A percentile compares a stretch with the other conserved stretches of the same genome.
These are phyloP conservation scores for Mesocricetus auratus DNA, from an alignment of 2,113 vertebrate species.

Conservation along the genomic window DNA sequence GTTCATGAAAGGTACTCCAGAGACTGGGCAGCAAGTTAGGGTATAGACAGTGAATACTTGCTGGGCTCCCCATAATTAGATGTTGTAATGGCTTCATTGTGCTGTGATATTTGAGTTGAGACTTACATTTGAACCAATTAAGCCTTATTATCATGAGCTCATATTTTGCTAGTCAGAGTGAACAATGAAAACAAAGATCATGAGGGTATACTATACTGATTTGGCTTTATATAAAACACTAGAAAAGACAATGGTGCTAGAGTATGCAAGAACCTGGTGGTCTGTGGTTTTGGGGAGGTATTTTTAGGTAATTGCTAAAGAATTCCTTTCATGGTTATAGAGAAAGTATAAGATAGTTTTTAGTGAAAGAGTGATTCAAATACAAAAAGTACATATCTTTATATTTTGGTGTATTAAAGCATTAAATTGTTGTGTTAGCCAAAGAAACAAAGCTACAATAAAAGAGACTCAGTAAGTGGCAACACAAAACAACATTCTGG, in stretches of 20 bases:
- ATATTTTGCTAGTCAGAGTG: neutral
- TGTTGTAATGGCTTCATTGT: neutral
- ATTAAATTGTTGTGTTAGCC: neutral
- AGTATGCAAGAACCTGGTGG: neutral
- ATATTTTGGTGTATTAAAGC: neutral
- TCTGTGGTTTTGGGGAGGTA: neutral
- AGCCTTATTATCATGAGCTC: neutral
- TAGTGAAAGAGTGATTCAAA: neutral
- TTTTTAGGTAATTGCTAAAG: neutral
- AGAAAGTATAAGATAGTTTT: slow-evolving; percentile 13
- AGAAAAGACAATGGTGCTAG: neutral
- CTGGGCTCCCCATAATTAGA: neutral
- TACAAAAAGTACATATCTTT: neutral
- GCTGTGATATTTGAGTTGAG: neutral
- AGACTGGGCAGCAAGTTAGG: neutral
- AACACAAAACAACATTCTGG: neutral
- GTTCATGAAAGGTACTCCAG: neutral
- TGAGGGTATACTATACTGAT: neutral
- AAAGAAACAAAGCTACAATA: neutral
- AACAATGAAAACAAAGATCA: neutral
- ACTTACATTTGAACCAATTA: neutral
- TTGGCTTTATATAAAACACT: neutral
- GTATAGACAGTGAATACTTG: neutral
- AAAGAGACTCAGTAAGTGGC: neutral
- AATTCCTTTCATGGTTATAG: neutral